Evolutionary conservation across 1,140 invertebrate genomes (phyloP).

Genomic region (Drosophila nannoptera): DNA sequence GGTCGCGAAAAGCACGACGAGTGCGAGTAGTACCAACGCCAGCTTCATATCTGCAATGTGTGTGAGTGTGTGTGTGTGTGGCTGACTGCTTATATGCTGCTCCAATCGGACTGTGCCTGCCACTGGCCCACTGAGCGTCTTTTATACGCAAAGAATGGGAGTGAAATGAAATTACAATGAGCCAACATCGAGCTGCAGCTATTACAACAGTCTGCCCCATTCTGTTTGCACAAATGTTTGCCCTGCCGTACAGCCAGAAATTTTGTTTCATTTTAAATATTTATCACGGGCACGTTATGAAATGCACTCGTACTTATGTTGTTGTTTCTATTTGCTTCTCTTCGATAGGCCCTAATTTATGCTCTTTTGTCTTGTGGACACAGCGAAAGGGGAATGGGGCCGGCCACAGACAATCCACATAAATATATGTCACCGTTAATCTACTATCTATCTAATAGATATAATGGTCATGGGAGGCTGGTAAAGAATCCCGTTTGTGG

Average conservation of each 20-base stretch:
- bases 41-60: slow-evolving; percentile 47
- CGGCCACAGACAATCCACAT: background rate
- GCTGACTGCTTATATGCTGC: slow-evolving; percentile 23
- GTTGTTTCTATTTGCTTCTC: background rate
- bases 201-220: slow-evolving; percentile 18
- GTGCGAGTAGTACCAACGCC: slow-evolving; percentile 41
- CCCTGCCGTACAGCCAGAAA: background rate
- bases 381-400: slow-evolving; percentile 1
- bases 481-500: slow-evolving; percentile 60
- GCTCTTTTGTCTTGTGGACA: slow-evolving; percentile 13
- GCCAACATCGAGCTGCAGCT: slow-evolving; percentile 3
- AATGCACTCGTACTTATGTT: slow-evolving; percentile 22
- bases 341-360: slow-evolving; percentile 2
- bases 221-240: slow-evolving; percentile 63
- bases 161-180: background rate
- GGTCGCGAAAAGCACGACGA: slow-evolving; percentile 7
- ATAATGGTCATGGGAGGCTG: slow-evolving; percentile 54
- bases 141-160: slow-evolving; percentile 47
- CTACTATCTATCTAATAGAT: slow-evolving; percentile 41
- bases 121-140: slow-evolving; percentile 14
- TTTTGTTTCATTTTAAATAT: slow-evolving; percentile 36
- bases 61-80: slow-evolving; percentile 14
- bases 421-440: slow-evolving; percentile 2
- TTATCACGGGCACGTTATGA: slow-evolving; percentile 41
- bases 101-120: slow-evolving; percentile 52